Conservation (phyloP, 2,797 vertebrate genomes). For the Sebastiscus albofasciatus region DNA sequence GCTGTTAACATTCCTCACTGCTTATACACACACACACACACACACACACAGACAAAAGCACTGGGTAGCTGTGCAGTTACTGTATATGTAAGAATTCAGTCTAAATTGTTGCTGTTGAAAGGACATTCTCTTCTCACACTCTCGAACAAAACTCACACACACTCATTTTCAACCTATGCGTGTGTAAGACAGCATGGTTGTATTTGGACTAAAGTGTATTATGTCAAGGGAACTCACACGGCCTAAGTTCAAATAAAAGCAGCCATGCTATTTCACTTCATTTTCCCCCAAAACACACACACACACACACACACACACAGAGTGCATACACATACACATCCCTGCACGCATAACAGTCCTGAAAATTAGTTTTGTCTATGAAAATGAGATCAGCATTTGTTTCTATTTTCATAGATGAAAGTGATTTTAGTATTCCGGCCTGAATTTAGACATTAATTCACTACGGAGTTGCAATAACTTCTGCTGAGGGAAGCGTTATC, state of each 20-base stretch:
- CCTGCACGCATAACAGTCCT: neutral
- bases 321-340: neutral
- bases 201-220: neutral
- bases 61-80: slow-evolving; percentile 13
- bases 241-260: slow-evolving; percentile 17
- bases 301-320: neutral
- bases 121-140: slow-evolving; percentile 9
- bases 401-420: neutral
- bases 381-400: neutral
- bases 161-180: neutral
- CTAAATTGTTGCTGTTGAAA: slow-evolving; percentile 32
- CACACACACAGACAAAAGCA: neutral
- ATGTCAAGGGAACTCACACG: slow-evolving; percentile 12
- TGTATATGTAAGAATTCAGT: slow-evolving; percentile 25
- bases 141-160: neutral
- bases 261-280: neutral
- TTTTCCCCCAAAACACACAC: neutral
- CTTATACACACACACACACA: slow-evolving; percentile 9
- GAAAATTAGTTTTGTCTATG: neutral
- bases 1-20: slow-evolving; percentile 78
- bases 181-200: neutral
- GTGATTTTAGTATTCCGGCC: slow-evolving; percentile 10
- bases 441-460: slow-evolving; percentile 37
- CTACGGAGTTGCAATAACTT: slow-evolving; percentile 14
- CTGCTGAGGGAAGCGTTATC: slow-evolving; percentile 52